Percentiles rank a stretch among this genome's conserved stretches.
Evolutionary conservation across 2,888 invertebrate species (phyloP).

Genomic region (Lasioglossum villosulum): DNA sequence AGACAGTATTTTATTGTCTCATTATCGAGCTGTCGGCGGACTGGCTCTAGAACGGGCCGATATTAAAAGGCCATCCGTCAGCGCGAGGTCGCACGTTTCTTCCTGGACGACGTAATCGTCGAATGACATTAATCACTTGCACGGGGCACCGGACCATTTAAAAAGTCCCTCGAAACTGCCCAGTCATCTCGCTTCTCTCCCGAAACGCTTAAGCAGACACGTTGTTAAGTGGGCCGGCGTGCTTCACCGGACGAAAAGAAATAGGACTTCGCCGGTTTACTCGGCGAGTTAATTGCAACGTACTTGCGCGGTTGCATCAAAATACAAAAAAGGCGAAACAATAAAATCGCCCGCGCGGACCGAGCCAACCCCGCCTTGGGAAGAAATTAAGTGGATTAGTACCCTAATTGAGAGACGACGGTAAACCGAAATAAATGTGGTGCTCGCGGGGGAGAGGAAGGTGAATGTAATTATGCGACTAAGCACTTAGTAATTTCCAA

Average conservation of each 20-base stretch:
- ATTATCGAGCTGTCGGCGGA: neutral
- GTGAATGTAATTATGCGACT: conserved; percentile 69
- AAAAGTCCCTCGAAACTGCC: conserved; percentile 21
- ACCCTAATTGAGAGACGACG: conserved; percentile 63
- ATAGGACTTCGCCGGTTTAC: conserved; percentile 39
- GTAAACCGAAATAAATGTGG: conserved; percentile 73
- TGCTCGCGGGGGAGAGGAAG: conserved; percentile 44
- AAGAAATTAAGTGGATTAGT: conserved; percentile 73
- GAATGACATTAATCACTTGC: conserved; percentile 38
- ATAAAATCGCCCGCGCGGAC: neutral
- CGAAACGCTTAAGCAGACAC: conserved; percentile 23
- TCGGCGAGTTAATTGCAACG: conserved; percentile 57
- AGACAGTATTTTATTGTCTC: neutral
- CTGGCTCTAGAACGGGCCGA: neutral
- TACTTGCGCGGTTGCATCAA: conserved; percentile 47
- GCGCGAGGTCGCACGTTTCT: neutral
- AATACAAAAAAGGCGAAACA: conserved; percentile 56
- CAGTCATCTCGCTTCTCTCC: neutral
- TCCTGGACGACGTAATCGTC: conserved; percentile 11
- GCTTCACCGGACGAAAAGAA: conserved; percentile 12
- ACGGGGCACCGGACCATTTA: conserved; percentile 15
- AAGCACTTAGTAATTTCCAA: conserved; percentile 68
- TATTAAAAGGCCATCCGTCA: neutral
- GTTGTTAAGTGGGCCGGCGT: conserved; percentile 26
- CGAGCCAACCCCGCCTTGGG: neutral